A percentile compares a stretch with the other conserved stretches of the same genome.
phyloP scores from a whole-genome alignment of 2,888 invertebrate genomes.

The Archips xylosteana region DNA sequence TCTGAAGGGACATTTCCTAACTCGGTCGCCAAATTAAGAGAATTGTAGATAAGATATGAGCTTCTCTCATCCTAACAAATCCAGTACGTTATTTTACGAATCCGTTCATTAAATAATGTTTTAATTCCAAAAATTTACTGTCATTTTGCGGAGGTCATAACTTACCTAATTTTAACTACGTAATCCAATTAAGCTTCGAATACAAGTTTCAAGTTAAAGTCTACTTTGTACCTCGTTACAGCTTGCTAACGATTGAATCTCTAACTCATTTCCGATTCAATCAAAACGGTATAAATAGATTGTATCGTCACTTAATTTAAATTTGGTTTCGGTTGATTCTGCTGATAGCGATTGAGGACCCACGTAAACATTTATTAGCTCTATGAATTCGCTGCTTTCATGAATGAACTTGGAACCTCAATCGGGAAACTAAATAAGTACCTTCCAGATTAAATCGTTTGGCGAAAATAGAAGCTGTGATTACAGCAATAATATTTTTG shows the following conservation, averaged over 20 bases:
- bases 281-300: slow-evolving; percentile 8
- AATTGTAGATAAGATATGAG: too few relatives aligned
- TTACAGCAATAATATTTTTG: background rate
- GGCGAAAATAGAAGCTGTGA: background rate
- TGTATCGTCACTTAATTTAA: slow-evolving; percentile 16
- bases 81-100: too few relatives aligned
- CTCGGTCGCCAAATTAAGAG: too few relatives aligned
- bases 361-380: background rate
- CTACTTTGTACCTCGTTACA: background rate
- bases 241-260: slow-evolving; percentile 6
- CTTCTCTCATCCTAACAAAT: too few relatives aligned
- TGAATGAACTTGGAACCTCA: background rate
- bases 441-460: background rate
- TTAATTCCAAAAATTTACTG: background rate
- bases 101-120: too few relatives aligned
- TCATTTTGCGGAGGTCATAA: background rate
- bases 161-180: background rate
- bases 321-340: slow-evolving; percentile 15
- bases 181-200: slow-evolving; percentile 1
- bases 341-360: slow-evolving; percentile 7
- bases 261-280: slow-evolving; percentile 26
- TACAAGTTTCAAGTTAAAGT: background rate
- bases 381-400: background rate
- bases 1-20: background rate
- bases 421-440: background rate